Evolutionary conservation across 2,113 vertebrate species (phyloP).

Genomic region (Tretioscincus oriximinensis): DNA sequence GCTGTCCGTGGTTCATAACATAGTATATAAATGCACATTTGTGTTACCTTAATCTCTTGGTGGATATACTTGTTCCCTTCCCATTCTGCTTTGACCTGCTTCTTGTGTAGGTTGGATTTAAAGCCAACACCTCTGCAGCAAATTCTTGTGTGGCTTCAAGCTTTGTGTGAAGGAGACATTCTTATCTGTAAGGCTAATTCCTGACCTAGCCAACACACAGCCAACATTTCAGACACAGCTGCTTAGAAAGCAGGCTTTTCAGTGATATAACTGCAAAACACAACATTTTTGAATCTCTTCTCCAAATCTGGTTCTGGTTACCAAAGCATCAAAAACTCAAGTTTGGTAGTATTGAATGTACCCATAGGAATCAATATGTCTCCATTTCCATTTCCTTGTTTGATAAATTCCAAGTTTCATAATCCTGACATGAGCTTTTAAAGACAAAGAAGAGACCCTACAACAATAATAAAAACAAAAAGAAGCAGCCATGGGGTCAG

Average conservation of each 20-base stretch:
- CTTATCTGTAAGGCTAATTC: background rate
- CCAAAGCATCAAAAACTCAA: too few relatives aligned
- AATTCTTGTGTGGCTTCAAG: background rate
- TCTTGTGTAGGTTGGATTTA: background rate
- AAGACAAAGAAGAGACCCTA: constrained; percentile 5
- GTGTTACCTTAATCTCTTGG: constrained; percentile 15
- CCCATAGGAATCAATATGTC: too few relatives aligned
- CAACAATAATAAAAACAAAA: background rate
- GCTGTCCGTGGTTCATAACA: constrained; percentile 44
- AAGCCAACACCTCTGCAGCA: background rate
- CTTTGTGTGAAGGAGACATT: background rate
- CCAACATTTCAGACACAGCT: constrained; percentile 10
- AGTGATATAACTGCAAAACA: background rate
- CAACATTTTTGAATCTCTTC: too few relatives aligned
- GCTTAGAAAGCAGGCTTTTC: background rate
- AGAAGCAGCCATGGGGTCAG: background rate
- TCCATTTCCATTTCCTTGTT: constrained; percentile 13
- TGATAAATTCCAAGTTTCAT: background rate
- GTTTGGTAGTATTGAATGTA: too few relatives aligned
- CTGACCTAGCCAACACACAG: background rate
- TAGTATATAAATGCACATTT: constrained; percentile 50
- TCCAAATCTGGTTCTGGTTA: too few relatives aligned
- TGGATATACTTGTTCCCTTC: background rate
- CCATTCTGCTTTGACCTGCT: constrained; percentile 40
- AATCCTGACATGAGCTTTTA: background rate